Base-by-base conservation (phyloP, 1,140 invertebrate genomes). In the Anthonomus grandis region DNA sequence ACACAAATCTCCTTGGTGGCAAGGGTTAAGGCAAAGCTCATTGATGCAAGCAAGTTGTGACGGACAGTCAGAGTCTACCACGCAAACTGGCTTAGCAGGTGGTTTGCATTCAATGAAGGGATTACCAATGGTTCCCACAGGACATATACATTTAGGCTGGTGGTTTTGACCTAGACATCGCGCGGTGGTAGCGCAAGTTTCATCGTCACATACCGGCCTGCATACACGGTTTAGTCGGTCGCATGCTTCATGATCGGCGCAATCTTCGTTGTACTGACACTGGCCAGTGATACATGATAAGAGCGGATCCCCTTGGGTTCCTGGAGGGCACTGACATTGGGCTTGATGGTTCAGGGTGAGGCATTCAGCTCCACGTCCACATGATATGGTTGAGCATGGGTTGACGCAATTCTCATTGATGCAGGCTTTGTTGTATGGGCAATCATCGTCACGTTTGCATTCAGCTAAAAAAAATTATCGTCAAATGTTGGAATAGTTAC, bases 201-300 rank as follows among this genome's bases (percentile, higher is more conserved):
- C 83, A 1, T 85, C 83, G 6, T 86, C 83, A 64, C 91, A 95
- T 19, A 89, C 90, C 0, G 84, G 86, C 67, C 88, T 79, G 69
- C 93, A 95, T 3, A 91, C 82, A 60, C 89, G 80, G 68, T 92
- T 94, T 2, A 91, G 74, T 45, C 88, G 78, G 64, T 95, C 90
- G 69, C 91, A 95, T 19, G 87, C 82, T 73, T 94, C 90, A 54
- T 90, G 82, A 69, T 89, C 84, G 4, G 87, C 86, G 65, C 93
- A 95, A 62, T 95, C 91, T 67, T 93, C 89, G 68, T 95, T 91
- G 65, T 90, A 91, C 63, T 89, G 87, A 66, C 93, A 95, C 25
- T 86, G 81, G 2, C 87, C 87, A 8, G 84, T 83, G 27, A 93
- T 85, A 68, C 91, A 93, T n/a, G 87, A 83, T 0, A 89, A 73